These are phyloP conservation scores for Pammene fasciana DNA, from an alignment of 2,888 invertebrate genomes.

Conservation along the genomic window DNA sequence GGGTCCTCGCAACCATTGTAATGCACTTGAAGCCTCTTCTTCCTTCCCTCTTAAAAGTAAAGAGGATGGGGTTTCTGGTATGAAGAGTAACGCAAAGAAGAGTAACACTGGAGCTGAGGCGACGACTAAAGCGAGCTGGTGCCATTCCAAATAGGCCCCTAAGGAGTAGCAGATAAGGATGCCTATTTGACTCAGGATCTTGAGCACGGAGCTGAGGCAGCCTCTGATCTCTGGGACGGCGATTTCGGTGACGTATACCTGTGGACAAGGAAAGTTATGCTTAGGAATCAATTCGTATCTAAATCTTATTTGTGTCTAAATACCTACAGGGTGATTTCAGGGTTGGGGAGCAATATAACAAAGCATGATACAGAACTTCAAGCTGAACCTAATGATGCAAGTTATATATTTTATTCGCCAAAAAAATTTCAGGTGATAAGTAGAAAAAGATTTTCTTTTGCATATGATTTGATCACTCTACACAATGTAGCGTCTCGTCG, in stretches of 20 bases:
- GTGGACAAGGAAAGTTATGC: constrained; percentile 58
- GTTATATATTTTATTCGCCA: no score
- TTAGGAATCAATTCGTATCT: not conserved
- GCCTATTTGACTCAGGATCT: constrained; percentile 92
- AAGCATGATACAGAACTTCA: no score
- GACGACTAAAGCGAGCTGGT: constrained; percentile 90
- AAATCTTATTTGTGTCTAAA: no score
- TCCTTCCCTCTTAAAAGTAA: constrained; percentile 89
- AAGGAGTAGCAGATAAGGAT: constrained; percentile 91
- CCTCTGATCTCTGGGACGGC: constrained; percentile 93
- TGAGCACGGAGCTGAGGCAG: constrained; percentile 92
- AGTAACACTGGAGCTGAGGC: constrained; percentile 89
- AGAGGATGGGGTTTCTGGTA: constrained; percentile 95
- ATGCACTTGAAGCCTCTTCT: constrained; percentile 87
- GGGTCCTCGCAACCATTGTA: constrained; percentile 91
- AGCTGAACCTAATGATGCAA: no score
- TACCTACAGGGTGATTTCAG: no score
- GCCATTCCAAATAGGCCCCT: constrained; percentile 92
- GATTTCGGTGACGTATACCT: constrained; percentile 96
- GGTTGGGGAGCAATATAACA: no score
- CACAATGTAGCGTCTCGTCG: no score
- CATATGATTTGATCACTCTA: no score
- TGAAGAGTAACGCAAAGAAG: constrained; percentile 88
- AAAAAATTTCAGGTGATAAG: no score
- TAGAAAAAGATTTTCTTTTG: no score